Evolutionary conservation across 53 echinoderm and acorn worm genomes (phyloP), one percentile per base, ranked within the genome.

Genomic region (Holothuria leucospilota): DNA sequence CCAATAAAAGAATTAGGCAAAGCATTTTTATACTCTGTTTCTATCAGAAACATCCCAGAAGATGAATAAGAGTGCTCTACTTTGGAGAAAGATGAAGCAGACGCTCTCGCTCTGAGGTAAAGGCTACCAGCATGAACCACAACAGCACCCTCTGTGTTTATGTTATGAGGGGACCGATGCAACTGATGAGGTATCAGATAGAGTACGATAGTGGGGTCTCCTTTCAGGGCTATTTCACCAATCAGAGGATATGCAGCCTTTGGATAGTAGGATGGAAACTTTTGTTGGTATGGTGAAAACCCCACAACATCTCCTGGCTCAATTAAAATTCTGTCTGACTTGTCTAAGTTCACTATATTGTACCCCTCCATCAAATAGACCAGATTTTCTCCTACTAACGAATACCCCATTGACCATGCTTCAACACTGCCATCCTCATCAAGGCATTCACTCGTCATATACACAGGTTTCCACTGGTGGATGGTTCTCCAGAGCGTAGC

Each of bases 201-300:
- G 25, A 80, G 34, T 18, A 28, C 16, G 8, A 38, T 9, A 18
- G 29, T 60, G 20, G 6, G 8, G 24, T 60, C 62, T 38, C 20
- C 38, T 81, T 24, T 85, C 34, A 86, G 74, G 20, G 91, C 94
- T 13, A 94, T 73, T 56, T 94, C 94, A 14, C 94, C 94, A 29
- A 92, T 85, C 34, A 71, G 59, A 53, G 94, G 94, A 28, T 94
- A 94, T 4, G 94, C 94, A 63, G 92, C 94, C 59, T 92, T 89
- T 0, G 84, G 92, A 52, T 89, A 94, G 60, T 94, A 94, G 16
- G 63, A 65, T 5, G 94, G 94, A 26, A 92, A 94, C 71, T 87
- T 81, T 59, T 89, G 89, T n/a, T 90, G 89, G 63, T 92, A 94
- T 0, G 89, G 82, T 42, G 86, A 89, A 59, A 73, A 92, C 29